These are phyloP conservation scores for Myotis daubentonii DNA, from an alignment of 2,797 vertebrate genomes.

Conservation along the genomic window DNA sequence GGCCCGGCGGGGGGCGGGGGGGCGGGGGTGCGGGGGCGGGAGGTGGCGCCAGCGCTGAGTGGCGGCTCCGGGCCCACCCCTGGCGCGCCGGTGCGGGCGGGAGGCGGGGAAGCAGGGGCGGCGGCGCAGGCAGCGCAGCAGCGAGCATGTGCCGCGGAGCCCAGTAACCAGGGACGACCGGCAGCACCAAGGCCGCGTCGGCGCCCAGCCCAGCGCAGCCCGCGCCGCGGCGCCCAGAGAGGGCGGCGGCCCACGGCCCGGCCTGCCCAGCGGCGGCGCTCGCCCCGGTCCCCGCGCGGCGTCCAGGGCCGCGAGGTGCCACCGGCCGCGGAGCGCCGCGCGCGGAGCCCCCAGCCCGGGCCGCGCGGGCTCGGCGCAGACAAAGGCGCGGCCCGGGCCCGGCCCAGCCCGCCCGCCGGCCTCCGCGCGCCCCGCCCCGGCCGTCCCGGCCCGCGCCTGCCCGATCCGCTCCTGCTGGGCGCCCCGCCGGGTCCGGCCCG, in stretches of 20 bases:
- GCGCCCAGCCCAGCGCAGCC: slow-evolving; percentile 65
- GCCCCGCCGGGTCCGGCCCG: slow-evolving; percentile 67
- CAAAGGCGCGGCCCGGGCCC: slow-evolving; percentile 67
- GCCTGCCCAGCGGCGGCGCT: slow-evolving; percentile 40
- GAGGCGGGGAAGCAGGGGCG: slow-evolving; percentile 62
- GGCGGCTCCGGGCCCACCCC: slow-evolving; percentile 79
- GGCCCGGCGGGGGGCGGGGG: slow-evolving; percentile 43
- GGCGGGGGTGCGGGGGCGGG: slow-evolving; percentile 64
- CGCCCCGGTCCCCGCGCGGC: neutral
- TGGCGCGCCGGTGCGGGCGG: slow-evolving; percentile 67
- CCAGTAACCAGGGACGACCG: slow-evolving; percentile 90
- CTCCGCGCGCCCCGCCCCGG: slow-evolving; percentile 15
- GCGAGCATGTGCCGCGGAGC: slow-evolving; percentile 87
- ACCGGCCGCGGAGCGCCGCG: neutral
- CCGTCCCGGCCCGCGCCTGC: slow-evolving; percentile 52
- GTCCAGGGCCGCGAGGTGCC: neutral
- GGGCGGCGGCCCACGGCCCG: slow-evolving; percentile 48
- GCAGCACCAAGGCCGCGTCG: slow-evolving; percentile 80
- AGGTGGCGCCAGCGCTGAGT: slow-evolving; percentile 74
- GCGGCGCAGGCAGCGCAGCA: slow-evolving; percentile 81
- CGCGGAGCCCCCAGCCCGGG: neutral
- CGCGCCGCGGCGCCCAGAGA: slow-evolving; percentile 65
- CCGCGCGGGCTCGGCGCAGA: slow-evolving; percentile 53
- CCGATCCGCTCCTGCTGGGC: slow-evolving; percentile 57
- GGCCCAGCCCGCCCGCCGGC: neutral